Conservation (phyloP, 1,140 invertebrate species). For the Aphelinus atriplicis region DNA sequence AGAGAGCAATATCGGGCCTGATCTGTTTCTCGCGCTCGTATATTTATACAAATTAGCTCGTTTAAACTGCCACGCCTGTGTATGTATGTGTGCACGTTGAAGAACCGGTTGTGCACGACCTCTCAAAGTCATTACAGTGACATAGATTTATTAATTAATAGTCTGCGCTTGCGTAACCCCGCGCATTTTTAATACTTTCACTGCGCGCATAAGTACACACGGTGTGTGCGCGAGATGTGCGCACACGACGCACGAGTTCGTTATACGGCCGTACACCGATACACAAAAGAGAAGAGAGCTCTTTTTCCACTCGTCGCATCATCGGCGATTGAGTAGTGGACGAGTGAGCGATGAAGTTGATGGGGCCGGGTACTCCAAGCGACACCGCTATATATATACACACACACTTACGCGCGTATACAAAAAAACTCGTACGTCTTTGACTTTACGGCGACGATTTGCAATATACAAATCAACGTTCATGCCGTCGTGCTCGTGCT, state of each 20-base stretch:
- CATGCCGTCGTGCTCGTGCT: too few species aligned
- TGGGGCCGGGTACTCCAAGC: too few species aligned
- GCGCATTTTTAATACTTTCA: constrained; percentile 12
- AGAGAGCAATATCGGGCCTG: background rate
- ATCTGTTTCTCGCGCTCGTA: background rate
- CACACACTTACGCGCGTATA: too few species aligned
- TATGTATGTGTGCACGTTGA: background rate
- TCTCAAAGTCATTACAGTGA: background rate
- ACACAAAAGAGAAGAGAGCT: too few species aligned
- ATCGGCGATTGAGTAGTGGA: too few species aligned
- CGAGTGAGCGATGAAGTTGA: too few species aligned
- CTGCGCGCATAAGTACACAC: background rate
- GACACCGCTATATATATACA: too few species aligned
- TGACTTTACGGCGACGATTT: too few species aligned
- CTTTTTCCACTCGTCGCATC: too few species aligned
- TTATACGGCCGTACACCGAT: too few species aligned
- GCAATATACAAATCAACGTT: too few species aligned
- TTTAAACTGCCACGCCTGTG: constrained; percentile 11
- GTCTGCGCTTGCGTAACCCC: background rate
- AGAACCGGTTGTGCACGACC: background rate
- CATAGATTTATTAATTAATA: constrained; percentile 32
- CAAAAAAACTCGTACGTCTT: too few species aligned
- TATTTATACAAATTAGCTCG: constrained; percentile 18
- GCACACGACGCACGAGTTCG: background rate
- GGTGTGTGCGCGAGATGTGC: background rate